phyloP scores from a whole-genome alignment of 1,140 invertebrate species.

The Brachionus calyciflorus region DNA sequence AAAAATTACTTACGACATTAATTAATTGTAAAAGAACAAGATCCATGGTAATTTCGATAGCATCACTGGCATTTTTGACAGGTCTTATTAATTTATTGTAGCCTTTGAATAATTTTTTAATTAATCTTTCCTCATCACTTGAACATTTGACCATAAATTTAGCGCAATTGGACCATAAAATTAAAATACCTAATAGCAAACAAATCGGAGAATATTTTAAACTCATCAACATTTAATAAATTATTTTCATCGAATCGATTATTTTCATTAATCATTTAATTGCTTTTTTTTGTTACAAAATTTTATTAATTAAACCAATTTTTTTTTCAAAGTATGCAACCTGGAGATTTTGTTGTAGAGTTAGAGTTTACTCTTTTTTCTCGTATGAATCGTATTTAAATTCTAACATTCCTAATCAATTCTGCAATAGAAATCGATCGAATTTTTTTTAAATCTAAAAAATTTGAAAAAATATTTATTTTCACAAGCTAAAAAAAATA shows the following conservation, averaged over 20 bases:
- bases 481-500: too few species aligned
- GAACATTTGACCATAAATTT: conserved; percentile 49
- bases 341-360: too few species aligned
- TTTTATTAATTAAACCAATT: too few species aligned
- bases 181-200: not conserved
- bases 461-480: too few species aligned
- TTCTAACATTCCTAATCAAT: too few species aligned
- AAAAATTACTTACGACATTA: conserved; percentile 79
- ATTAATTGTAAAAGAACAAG: conserved; percentile 88
- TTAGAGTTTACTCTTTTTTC: too few species aligned
- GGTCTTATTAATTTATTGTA: conserved; percentile 92
- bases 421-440: too few species aligned
- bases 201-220: not conserved
- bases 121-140: conserved; percentile 60
- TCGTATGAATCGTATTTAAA: too few species aligned
- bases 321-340: too few species aligned
- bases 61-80: conserved; percentile 83
- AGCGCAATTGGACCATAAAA: not conserved
- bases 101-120: conserved; percentile 71
- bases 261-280: conserved; percentile 7
- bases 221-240: conserved; percentile 40
- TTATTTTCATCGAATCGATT: not conserved
- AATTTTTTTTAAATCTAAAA: too few species aligned
- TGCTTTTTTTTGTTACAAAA: too few species aligned
- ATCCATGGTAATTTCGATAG: conserved; percentile 85